A percentile compares a stretch with the other conserved stretches of the same genome.
Conservation (phyloP, 2,888 invertebrate species). For the Nephrotoma guestfalica region DNA sequence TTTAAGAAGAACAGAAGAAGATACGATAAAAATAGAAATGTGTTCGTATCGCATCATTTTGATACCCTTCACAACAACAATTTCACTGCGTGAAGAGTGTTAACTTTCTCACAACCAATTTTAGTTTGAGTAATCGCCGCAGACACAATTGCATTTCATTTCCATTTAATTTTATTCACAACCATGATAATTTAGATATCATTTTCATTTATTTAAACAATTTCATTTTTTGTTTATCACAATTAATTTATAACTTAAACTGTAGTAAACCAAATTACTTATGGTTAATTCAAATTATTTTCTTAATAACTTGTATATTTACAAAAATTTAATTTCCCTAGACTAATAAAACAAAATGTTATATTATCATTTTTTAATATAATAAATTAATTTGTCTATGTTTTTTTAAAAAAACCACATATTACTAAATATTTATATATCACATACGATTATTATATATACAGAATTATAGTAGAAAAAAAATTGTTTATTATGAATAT, state of each 20-base stretch:
- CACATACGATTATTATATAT: neutral
- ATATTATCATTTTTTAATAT: neutral
- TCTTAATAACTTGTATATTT: neutral
- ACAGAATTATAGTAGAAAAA: neutral
- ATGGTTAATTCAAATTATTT: neutral
- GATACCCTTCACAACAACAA: neutral
- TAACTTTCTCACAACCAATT: neutral
- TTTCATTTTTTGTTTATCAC: neutral
- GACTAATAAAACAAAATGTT: neutral
- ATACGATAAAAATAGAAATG: neutral
- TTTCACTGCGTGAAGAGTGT: neutral
- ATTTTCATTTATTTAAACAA: neutral
- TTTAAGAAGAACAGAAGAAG: neutral
- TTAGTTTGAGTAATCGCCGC: neutral
- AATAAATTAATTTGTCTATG: neutral
- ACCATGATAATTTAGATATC: neutral
- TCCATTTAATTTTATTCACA: neutral
- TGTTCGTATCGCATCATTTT: neutral
- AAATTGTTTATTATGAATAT: neutral
- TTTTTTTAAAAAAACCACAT: neutral
- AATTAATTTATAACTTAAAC: neutral
- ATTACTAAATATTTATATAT: neutral
- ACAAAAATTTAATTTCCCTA: neutral
- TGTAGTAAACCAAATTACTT: neutral
- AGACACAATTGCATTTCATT: neutral